Base-by-base conservation (phyloP, 2,888 invertebrate genomes). In the Orchesella flavescens region DNA sequence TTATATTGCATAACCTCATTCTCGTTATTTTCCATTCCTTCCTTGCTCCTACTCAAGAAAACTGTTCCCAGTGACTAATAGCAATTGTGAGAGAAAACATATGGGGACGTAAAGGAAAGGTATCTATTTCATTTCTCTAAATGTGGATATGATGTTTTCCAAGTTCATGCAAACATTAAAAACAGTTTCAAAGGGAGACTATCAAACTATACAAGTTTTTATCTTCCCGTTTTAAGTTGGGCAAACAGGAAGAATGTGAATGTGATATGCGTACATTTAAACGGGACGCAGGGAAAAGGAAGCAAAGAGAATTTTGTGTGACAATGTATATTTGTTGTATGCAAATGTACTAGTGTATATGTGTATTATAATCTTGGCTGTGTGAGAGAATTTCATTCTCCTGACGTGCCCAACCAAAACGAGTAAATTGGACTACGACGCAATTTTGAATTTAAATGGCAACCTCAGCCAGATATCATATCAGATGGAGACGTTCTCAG, bases 381-480 rank as follows among this genome's bases (percentile, higher is more conserved):
- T 34, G 34, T 34, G 34, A 34, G 7, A 2, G 34, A 34, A 34
- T 34, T 34, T 34, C 34, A 34, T 34, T 34, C 34, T 34, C 34
- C 34, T 63, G 13, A n/a, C 63, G 63, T 24, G 17, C 43, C n/a
- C 63, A 61, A 19, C 61, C 24, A 63, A 43, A 15, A 53, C 15
- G 63, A 7, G 17, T 34, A 63, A 63, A 63, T 63, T 63, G 63
- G 63, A 34, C 63, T 63, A 13, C 34, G 53, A 17, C 53, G n/a
- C 23, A 59, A 59, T 63, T 63, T n/a, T 63, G 63, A 63, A 63
- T 63, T 63, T 63, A 63, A 63, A 63, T 63, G 63, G 63, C 24
- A 63, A 63, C 63, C 17, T 34, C 63, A 63, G 15, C 10, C 53
- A 53, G 53, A 53, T 53, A 53, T 53, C 4, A 53, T 53, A 53